Percentiles rank a stretch among this genome's conserved stretches.
Conservation (phyloP, 2,113 vertebrate species). For the Ascaphus truei region DNA sequence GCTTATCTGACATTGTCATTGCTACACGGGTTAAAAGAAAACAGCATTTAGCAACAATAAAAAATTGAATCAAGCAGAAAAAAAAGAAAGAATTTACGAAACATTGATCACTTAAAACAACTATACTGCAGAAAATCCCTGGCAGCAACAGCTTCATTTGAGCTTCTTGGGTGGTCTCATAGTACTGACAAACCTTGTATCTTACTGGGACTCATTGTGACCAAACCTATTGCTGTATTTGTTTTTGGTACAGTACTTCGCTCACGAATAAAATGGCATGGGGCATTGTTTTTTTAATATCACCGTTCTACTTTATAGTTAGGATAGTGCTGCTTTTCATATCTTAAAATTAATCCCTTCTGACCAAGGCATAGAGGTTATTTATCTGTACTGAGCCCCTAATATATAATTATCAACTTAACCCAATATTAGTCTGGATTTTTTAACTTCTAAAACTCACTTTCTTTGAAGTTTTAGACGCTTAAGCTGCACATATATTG, state of each 20-base stretch:
- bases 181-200: not conserved
- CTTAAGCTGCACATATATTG: not conserved
- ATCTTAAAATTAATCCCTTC: not conserved
- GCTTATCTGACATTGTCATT: no score
- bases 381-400: not conserved
- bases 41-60: no score
- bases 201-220: not conserved
- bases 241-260: not conserved
- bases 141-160: no score
- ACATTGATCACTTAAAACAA: no score
- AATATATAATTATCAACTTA: not conserved
- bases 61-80: no score
- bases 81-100: no score
- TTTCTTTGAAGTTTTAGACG: not conserved
- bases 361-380: not conserved
- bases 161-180: slow-evolving; percentile 38
- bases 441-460: not conserved
- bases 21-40: no score
- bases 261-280: not conserved
- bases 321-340: not conserved
- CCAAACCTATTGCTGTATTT: not conserved
- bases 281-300: not conserved
- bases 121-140: no score
- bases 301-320: not conserved
- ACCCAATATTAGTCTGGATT: not conserved